A percentile compares a stretch with the other conserved stretches of the same genome.
Conservation (phyloP, 2,888 invertebrate genomes). For the Perizoma flavofasciatum region DNA sequence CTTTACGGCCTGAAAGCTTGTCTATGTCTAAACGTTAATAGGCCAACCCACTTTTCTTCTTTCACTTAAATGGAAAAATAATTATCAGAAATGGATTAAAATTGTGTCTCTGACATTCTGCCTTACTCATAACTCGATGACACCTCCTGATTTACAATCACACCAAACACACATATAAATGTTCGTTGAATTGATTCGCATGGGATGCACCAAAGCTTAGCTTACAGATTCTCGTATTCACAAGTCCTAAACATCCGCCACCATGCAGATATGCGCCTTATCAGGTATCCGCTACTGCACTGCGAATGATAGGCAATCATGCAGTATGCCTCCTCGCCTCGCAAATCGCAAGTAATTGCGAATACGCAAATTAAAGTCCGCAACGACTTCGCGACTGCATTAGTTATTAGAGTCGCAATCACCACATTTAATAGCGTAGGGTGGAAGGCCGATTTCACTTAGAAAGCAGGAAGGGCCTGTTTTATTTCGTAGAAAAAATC, state of each 20-base stretch:
- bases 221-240: background rate
- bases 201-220: background rate
- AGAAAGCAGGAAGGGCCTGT: conserved; percentile 5
- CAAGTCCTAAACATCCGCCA: conserved; percentile 10
- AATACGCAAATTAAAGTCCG: conserved; percentile 14
- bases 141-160: too few species aligned
- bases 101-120: too few species aligned
- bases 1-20: too few species aligned
- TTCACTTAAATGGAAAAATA: too few species aligned
- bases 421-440: conserved; percentile 40
- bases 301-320: conserved; percentile 19
- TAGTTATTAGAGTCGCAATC: conserved; percentile 35
- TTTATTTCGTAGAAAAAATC: background rate
- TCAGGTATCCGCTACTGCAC: conserved; percentile 18
- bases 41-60: too few species aligned
- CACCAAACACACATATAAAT: too few species aligned
- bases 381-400: conserved; percentile 10
- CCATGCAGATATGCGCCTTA: conserved; percentile 9
- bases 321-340: background rate
- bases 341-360: conserved; percentile 3
- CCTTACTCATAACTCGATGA: too few species aligned
- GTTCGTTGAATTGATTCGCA: background rate
- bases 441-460: conserved; percentile 8
- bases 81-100: too few species aligned
- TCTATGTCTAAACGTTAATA: too few species aligned